phyloP scores from a whole-genome alignment of 2,888 invertebrate genomes.

The Trachelus tabidus region DNA sequence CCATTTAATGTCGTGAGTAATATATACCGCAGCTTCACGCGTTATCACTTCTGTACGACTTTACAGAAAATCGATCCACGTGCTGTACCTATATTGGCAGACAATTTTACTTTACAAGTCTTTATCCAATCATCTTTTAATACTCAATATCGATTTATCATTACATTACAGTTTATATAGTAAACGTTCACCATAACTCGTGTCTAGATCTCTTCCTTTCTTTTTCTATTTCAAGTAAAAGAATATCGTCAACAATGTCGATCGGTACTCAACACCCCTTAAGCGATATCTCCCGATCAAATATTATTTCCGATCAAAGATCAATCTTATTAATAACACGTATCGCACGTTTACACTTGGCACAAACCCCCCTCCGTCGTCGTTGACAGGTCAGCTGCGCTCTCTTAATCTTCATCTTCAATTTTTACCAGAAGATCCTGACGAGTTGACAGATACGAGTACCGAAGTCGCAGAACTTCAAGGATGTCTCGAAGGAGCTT shows the following conservation, averaged over 20 bases:
- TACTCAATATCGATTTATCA: not conserved
- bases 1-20: not conserved
- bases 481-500: not conserved
- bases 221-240: not conserved
- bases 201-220: not conserved
- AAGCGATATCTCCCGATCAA: not conserved
- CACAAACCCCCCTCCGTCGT: constrained; percentile 34
- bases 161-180: not conserved
- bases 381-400: not conserved
- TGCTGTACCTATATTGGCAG: not conserved
- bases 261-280: not conserved
- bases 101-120: not conserved
- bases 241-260: not conserved
- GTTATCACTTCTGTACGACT: not conserved
- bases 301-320: not conserved
- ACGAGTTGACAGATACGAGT: not conserved
- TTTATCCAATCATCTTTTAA: not conserved
- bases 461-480: not conserved
- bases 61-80: not conserved
- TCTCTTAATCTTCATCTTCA: not conserved
- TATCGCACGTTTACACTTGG: not conserved
- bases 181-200: not conserved
- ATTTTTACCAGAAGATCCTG: not conserved
- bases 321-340: not conserved
- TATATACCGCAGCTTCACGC: not conserved